A percentile compares a stretch with the other conserved stretches of the same genome.
Conservation (phyloP, 2,888 invertebrate species). For the Catocala sponsa region DNA sequence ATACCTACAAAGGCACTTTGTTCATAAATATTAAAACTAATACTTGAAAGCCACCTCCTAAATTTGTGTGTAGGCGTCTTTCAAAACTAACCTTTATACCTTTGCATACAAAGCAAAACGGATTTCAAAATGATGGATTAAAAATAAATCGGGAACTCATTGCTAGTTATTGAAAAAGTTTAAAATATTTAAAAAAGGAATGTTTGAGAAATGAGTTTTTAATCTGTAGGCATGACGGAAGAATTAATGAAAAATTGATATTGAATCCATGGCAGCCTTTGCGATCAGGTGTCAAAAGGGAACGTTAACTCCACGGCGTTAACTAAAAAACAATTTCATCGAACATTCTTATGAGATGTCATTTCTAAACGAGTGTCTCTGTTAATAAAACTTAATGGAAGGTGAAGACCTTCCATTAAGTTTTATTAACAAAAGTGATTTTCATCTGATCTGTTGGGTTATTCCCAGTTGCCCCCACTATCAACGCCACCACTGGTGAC, state of each 20-base stretch:
- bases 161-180: background rate
- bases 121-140: constrained; percentile 1
- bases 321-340: constrained; percentile 8
- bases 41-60: too few species aligned
- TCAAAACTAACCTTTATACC: too few species aligned
- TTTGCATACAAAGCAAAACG: too few species aligned
- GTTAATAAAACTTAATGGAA: too few species aligned
- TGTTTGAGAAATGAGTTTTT: constrained; percentile 19
- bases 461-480: too few species aligned
- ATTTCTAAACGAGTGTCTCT: background rate
- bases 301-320: background rate
- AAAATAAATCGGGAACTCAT: background rate
- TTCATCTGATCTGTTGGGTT: too few species aligned
- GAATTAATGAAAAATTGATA: constrained; percentile 34
- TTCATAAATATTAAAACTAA: too few species aligned
- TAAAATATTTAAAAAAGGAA: background rate
- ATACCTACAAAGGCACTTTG: too few species aligned
- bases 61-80: too few species aligned
- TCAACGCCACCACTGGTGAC: too few species aligned
- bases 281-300: constrained; percentile 15
- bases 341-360: constrained; percentile 6
- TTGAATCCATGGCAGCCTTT: constrained; percentile 7
- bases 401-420: too few species aligned
- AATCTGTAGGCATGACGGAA: constrained; percentile 10
- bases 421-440: too few species aligned